phyloP scores from a whole-genome alignment of 2,797 vertebrate genomes.

The Oreochromis grahami region DNA sequence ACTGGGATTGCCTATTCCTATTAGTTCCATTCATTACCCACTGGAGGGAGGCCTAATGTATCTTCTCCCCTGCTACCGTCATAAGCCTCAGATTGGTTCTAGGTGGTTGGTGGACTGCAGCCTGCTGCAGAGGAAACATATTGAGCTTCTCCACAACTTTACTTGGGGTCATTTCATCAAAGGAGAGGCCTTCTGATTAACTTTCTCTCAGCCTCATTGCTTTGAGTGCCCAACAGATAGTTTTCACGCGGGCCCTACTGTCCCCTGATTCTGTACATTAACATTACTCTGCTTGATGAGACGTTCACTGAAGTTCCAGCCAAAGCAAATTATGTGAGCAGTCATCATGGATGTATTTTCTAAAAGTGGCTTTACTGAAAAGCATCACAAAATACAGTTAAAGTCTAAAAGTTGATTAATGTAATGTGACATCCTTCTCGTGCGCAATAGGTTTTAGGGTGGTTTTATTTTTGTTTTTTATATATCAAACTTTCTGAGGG shows the following conservation, averaged over 20 bases:
- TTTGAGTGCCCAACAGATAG: slow-evolving; percentile 53
- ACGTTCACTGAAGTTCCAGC: slow-evolving; percentile 47
- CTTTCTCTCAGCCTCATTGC: slow-evolving; percentile 72
- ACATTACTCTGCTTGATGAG: slow-evolving; percentile 64
- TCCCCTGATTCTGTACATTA: slow-evolving; percentile 60
- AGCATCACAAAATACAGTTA: not conserved
- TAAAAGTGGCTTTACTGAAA: not conserved
- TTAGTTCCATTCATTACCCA: slow-evolving; percentile 78
- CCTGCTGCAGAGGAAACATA: slow-evolving; percentile 59
- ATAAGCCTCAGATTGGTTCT: slow-evolving; percentile 75
- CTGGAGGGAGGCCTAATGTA: slow-evolving; percentile 69
- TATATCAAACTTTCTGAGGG: not conserved
- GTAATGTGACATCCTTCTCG: not conserved
- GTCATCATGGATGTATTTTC: slow-evolving; percentile 18
- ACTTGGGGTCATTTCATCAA: slow-evolving; percentile 71
- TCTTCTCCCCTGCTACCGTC: slow-evolving; percentile 68
- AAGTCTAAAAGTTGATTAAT: not conserved
- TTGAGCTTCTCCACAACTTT: slow-evolving; percentile 68
- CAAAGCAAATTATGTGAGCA: slow-evolving; percentile 50
- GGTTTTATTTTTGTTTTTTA: not conserved
- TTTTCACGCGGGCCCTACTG: slow-evolving; percentile 44
- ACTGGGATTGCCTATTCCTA: slow-evolving; percentile 65
- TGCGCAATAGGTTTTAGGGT: not conserved
- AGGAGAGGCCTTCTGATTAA: slow-evolving; percentile 65
- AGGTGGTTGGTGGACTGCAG: slow-evolving; percentile 64